Evolutionary conservation across 2,113 vertebrate species (phyloP).

Genomic region (Turnix velox): DNA sequence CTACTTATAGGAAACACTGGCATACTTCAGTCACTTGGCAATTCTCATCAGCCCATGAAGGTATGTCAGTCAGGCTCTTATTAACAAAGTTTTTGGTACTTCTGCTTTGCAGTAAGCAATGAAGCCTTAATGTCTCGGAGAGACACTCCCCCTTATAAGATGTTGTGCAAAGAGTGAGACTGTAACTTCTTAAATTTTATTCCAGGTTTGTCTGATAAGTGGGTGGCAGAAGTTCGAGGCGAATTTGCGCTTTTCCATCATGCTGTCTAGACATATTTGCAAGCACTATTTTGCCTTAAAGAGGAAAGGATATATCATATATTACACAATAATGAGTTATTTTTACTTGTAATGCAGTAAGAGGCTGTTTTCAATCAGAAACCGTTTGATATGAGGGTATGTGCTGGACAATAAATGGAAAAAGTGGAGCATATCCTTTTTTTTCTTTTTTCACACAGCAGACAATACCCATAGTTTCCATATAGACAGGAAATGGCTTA

Average conservation of each 20-base stretch:
- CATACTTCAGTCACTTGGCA: neutral
- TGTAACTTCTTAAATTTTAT: slow-evolving; percentile 35
- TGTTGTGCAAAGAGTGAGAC: neutral
- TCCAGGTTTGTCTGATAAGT: slow-evolving; percentile 40
- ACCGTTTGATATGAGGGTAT: slow-evolving; percentile 33
- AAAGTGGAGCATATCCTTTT: slow-evolving; percentile 46
- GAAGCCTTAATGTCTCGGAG: neutral
- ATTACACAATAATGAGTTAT: slow-evolving; percentile 31
- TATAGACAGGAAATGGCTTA: slow-evolving; percentile 51
- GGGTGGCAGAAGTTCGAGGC: slow-evolving; percentile 32
- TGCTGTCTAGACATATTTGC: slow-evolving; percentile 30
- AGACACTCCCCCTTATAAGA: neutral
- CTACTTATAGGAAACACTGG: neutral
- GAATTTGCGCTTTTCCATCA: slow-evolving; percentile 50
- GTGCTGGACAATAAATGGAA: slow-evolving; percentile 44
- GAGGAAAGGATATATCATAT: slow-evolving; percentile 44
- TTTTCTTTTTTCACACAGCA: neutral
- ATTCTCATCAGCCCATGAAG: slow-evolving; percentile 5
- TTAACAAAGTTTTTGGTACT: neutral
- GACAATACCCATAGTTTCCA: slow-evolving; percentile 48
- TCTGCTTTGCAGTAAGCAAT: neutral
- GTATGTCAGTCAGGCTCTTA: neutral
- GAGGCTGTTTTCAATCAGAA: slow-evolving; percentile 57
- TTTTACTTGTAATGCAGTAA: slow-evolving; percentile 54
- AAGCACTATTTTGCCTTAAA: slow-evolving; percentile 26